phyloP scores from a whole-genome alignment of 1,140 invertebrate species.

The Cyrtorhinus lividipennis region DNA sequence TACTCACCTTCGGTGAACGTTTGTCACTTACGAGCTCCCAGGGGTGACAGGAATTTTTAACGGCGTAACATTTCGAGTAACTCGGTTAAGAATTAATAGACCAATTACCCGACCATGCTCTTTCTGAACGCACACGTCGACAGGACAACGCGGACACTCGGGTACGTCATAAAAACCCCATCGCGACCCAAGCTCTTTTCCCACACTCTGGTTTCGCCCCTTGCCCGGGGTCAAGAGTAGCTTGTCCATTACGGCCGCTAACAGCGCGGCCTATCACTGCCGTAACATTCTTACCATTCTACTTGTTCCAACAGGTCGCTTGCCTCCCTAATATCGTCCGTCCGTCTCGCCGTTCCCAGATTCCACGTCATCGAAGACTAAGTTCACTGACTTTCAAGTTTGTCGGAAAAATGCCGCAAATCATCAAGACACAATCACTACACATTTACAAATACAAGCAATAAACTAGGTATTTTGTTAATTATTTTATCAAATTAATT shows the following conservation, averaged over 20 bases:
- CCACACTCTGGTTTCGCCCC: not conserved
- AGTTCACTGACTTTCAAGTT: not conserved
- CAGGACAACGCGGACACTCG: not conserved
- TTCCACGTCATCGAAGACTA: not conserved
- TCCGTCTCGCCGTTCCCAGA: not conserved
- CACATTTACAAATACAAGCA: too few species aligned
- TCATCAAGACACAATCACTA: too few species aligned
- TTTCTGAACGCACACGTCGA: too few species aligned
- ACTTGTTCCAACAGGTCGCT: not conserved
- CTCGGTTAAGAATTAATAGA: constrained; percentile 8
- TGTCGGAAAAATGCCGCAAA: too few species aligned
- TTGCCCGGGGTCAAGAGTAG: not conserved
- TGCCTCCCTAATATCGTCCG: constrained; percentile 10
- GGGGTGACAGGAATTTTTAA: too few species aligned
- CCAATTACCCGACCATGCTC: not conserved
- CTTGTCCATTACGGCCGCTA: constrained; percentile 1
- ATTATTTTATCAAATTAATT: too few species aligned
- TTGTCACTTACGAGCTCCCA: too few species aligned
- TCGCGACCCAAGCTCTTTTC: not conserved
- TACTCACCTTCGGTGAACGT: too few species aligned
- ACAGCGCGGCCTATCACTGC: not conserved
- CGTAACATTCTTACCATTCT: constrained; percentile 3
- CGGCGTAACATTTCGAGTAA: too few species aligned
- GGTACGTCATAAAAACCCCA: not conserved
- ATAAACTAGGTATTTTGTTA: too few species aligned